These are phyloP conservation scores for Tarsius wallacei DNA, from an alignment of 2,797 vertebrate species.

Conservation along the genomic window DNA sequence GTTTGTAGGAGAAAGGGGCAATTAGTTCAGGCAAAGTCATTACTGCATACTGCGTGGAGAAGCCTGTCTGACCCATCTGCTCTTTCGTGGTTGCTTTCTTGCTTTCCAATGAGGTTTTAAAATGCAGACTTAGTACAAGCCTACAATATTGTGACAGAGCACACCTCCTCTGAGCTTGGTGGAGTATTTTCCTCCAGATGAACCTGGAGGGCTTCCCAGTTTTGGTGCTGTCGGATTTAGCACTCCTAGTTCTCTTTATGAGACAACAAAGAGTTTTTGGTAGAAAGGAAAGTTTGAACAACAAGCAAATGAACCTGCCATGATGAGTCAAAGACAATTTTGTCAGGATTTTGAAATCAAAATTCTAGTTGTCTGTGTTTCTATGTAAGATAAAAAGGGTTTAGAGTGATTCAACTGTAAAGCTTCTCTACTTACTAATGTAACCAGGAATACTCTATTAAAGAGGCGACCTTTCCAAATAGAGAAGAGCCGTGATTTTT, in stretches of 20 bases:
- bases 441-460: not conserved
- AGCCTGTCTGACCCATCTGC: not conserved
- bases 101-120: not conserved
- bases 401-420: not conserved
- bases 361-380: not conserved
- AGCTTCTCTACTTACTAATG: not conserved
- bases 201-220: conserved; percentile 64
- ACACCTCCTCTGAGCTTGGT: not conserved
- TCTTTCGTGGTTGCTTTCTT: not conserved
- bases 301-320: not conserved
- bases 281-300: not conserved
- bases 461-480: not conserved
- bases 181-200: conserved; percentile 15
- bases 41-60: not conserved
- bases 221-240: conserved; percentile 8
- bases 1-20: conserved; percentile 22
- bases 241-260: not conserved
- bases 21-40: conserved; percentile 39
- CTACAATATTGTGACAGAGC: not conserved
- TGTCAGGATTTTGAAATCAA: conserved; percentile 47
- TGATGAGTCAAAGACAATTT: not conserved
- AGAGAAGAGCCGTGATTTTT: not conserved
- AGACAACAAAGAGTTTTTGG: not conserved
- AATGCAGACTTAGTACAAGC: not conserved
- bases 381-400: not conserved